These are phyloP conservation scores for Sigmodon hispidus DNA, from an alignment of 2,113 vertebrate species.

Conservation along the genomic window DNA sequence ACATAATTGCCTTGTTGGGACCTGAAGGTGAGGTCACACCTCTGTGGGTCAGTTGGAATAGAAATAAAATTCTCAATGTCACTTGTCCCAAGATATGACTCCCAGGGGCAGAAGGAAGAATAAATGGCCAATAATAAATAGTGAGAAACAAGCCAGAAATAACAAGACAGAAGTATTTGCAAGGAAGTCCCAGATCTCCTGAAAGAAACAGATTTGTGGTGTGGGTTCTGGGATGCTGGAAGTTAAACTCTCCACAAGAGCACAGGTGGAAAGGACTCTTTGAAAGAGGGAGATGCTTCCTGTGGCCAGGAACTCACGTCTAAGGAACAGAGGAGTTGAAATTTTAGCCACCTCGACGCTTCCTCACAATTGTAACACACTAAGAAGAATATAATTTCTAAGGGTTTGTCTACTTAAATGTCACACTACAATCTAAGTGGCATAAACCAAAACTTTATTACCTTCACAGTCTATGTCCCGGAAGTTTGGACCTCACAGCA, in stretches of 20 bases:
- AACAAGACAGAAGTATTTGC: conserved; percentile 5
- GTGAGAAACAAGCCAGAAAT: conserved; percentile 26
- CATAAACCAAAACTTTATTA: not conserved
- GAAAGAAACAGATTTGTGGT: not conserved
- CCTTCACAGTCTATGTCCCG: not conserved
- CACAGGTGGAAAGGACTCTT: not conserved
- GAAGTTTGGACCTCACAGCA: not conserved
- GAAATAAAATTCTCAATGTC: not conserved
- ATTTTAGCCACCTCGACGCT: not conserved
- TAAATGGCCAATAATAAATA: not conserved
- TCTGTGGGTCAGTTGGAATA: not conserved
- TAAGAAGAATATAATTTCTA: not conserved
- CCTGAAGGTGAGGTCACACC: not conserved
- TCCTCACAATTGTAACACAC: not conserved
- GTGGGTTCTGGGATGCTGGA: not conserved
- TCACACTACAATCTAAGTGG: not conserved
- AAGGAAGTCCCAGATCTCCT: not conserved
- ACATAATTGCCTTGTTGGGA: not conserved
- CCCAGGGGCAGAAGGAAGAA: not conserved
- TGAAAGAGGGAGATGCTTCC: not conserved
- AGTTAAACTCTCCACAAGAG: not conserved
- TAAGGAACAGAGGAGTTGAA: not conserved
- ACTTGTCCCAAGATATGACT: not conserved
- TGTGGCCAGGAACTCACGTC: not conserved
- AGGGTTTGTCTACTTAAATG: not conserved